Percentiles rank a stretch among this genome's conserved stretches.
phyloP scores from a whole-genome alignment of 2,113 vertebrate species.

The Thinocorus orbignyianus region DNA sequence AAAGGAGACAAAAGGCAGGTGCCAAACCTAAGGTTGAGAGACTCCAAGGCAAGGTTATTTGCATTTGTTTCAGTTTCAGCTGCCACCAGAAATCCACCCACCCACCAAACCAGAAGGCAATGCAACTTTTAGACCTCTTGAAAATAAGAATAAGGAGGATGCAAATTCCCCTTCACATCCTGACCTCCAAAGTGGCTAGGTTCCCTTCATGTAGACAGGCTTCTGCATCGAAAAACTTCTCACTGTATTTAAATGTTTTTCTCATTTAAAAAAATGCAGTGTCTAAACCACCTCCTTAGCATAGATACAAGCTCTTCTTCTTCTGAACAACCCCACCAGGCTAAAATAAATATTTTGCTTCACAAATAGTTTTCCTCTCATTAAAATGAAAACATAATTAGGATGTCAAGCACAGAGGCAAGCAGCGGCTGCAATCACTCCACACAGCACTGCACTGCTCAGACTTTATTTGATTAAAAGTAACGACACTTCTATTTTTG shows the following conservation, averaged over 20 bases:
- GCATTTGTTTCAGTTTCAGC: neutral
- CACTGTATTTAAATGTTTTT: neutral
- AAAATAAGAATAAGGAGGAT: neutral
- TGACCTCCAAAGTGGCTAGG: neutral
- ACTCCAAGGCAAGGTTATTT: neutral
- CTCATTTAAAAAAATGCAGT: neutral
- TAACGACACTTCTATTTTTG: neutral
- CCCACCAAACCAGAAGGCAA: neutral
- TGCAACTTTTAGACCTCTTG: neutral
- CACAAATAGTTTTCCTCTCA: neutral
- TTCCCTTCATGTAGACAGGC: neutral
- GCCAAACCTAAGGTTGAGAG: neutral
- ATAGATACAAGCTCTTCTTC: neutral
- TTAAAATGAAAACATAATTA: conserved; percentile 25
- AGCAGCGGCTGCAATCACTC: neutral
- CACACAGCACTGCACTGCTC: neutral
- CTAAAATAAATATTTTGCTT: conserved; percentile 49
- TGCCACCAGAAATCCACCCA: neutral
- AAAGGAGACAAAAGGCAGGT: neutral
- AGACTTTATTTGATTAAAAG: conserved; percentile 22
- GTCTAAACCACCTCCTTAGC: conserved; percentile 4
- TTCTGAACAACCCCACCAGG: neutral
- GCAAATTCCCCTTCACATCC: neutral
- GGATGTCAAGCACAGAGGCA: neutral
- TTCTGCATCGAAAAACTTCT: neutral